Evolutionary conservation across 2,888 invertebrate species (phyloP), one percentile per base, ranked within the genome.

Genomic region (Drosophila emarginata): DNA sequence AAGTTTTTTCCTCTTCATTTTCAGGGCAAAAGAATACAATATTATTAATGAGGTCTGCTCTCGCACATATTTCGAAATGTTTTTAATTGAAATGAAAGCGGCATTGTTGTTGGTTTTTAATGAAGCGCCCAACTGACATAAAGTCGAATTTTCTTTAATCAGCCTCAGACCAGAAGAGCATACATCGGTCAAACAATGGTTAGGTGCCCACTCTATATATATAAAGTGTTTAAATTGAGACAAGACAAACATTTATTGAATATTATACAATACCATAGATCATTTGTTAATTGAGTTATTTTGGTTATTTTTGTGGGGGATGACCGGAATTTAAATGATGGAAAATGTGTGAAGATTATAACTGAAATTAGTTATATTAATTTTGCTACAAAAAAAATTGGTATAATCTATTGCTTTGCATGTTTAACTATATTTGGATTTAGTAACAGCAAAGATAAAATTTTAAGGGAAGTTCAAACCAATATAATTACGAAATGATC

Each of bases 21-120:
- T 28, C 15, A 18, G 28, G 12, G 7, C 14, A 61, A 62, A 60
- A 51, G 64, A 64, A 75, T 69, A 65, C 66, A 66, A 67, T 62
- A 39, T 64, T 68, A 84, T 86, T 84, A 87, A 87, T 81, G 84
- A 84, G 73, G 40, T 67, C 60, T 61, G 66, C 64, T 58, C 59
- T 59, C 50, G 60, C 52, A 50, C 54, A 59, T 28, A 71, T 83
- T 87, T 74, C 61, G 78, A 70, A 75, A 68, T 74, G 67, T 50
- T 65, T 87, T 86, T 88, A 87, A 88, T 88, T 88, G 87, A 84
- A 88, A 88, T 80, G 88, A 88, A 84, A 84, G 87, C 87, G 71
- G 61, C 57, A 64, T 71, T 74, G 65, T 71, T 74, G 65, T 66
- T 51, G 68, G 66, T 40, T 64, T 62, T 68, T 74, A 80, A 83